A percentile compares a stretch with the other conserved stretches of the same genome.
Evolutionary conservation across 2,888 invertebrate species (phyloP).

Genomic region (Cordylochernes scorpioides): DNA sequence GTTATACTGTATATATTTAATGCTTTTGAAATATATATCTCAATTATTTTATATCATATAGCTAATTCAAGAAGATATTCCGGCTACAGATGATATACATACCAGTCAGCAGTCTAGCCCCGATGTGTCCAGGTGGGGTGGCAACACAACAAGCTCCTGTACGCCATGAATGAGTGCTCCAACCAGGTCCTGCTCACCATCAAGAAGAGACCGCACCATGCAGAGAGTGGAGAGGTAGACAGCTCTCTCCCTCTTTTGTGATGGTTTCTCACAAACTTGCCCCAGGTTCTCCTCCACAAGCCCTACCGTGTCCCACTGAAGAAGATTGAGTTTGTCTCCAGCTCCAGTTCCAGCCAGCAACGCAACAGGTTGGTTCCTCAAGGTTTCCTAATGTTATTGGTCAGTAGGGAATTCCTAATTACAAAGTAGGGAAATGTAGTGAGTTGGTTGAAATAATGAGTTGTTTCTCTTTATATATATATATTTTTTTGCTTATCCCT

Average conservation of each 20-base stretch:
- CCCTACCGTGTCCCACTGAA: constrained; percentile 13
- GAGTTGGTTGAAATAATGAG: constrained; percentile 1
- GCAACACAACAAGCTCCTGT: constrained; percentile 46
- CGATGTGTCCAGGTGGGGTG: constrained; percentile 37
- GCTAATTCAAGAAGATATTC: no score
- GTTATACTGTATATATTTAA: no score
- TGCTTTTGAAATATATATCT: no score
- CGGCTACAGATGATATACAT: no score
- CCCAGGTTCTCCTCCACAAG: constrained; percentile 1
- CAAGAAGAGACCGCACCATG: constrained; percentile 50
- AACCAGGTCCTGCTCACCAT: constrained; percentile 53
- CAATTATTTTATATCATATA: no score
- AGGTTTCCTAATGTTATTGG: constrained; percentile 10
- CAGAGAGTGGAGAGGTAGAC: constrained; percentile 43
- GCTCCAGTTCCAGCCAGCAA: no score
- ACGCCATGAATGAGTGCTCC: constrained; percentile 40
- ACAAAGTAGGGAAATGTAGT: constrained; percentile 5
- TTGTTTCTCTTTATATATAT: no score
- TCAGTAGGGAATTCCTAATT: constrained; percentile 8
- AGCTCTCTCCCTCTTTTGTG: constrained; percentile 20
- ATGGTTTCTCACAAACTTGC: no score
- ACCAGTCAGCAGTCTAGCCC: no score
- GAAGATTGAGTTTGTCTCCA: constrained; percentile 9
- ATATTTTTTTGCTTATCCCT: no score
- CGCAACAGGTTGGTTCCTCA: not conserved